A percentile compares a stretch with the other conserved stretches of the same genome.
Evolutionary conservation across 2,888 invertebrate species (phyloP).

Genomic region (Microplitis manilae): DNA sequence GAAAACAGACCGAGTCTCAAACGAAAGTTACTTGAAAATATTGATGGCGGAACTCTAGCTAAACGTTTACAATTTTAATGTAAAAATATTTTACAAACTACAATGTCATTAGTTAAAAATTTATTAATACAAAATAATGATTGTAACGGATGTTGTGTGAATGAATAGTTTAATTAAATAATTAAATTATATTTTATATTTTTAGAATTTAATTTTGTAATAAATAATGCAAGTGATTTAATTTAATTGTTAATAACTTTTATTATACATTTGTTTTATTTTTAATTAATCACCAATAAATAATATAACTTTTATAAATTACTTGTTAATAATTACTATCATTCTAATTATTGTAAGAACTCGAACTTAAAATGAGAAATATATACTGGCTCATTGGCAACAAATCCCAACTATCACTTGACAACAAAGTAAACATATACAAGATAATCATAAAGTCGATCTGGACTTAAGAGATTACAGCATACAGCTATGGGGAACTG

Average conservation of each 20-base stretch:
- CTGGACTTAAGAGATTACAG: no score
- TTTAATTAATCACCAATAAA: background rate
- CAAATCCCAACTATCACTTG: no score
- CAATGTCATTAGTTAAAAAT: background rate
- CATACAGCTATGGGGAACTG: no score
- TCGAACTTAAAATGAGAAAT: no score
- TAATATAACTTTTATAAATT: background rate
- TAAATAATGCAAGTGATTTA: background rate
- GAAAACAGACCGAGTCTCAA: slow-evolving; percentile 83
- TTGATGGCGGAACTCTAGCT: slow-evolving; percentile 80
- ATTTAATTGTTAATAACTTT: background rate
- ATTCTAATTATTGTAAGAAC: no score
- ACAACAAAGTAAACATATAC: no score
- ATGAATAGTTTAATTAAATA: background rate
- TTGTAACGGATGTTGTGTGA: slow-evolving; percentile 6
- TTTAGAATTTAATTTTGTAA: slow-evolving; percentile 1
- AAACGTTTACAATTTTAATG: slow-evolving; percentile 79
- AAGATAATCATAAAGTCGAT: no score
- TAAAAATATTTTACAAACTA: background rate
- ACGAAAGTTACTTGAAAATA: slow-evolving; percentile 81
- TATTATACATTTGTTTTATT: background rate
- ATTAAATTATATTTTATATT: background rate
- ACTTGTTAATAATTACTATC: background rate
- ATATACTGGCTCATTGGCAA: no score
- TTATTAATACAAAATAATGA: slow-evolving; percentile 2